Conservation (phyloP, 2,888 invertebrate species). For the Liodrosophila aerea region DNA sequence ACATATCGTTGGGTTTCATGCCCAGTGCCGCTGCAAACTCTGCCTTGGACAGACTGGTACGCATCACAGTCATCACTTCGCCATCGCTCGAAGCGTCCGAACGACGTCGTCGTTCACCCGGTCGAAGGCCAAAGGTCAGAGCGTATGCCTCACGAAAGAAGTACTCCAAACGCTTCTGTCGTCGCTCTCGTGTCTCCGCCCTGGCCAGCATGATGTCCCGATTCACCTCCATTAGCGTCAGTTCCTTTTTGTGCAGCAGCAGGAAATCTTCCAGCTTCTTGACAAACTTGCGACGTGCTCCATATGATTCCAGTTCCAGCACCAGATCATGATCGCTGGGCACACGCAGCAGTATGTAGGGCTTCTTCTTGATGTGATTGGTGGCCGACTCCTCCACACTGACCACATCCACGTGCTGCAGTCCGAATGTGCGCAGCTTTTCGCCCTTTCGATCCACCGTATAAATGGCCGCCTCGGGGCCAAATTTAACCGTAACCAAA, state of each 20-base stretch:
- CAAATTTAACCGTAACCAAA: conserved; percentile 93
- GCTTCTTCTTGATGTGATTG: conserved; percentile 87
- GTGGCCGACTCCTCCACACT: conserved; percentile 96
- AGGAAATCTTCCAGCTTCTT: conserved; percentile 93
- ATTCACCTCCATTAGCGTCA: conserved; percentile 87
- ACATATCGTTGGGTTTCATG: conserved; percentile 96
- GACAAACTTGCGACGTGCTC: conserved; percentile 92
- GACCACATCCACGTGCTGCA: conserved; percentile 89
- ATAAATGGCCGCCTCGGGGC: conserved; percentile 92
- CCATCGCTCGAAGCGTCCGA: conserved; percentile 89
- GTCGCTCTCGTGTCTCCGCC: conserved; percentile 95
- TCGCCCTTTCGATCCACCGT: conserved; percentile 96
- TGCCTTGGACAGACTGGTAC: conserved; percentile 93
- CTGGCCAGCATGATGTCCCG: conserved; percentile 94
- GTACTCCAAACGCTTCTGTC: conserved; percentile 96
- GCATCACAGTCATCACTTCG: conserved; percentile 95
- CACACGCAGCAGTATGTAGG: conserved; percentile 91
- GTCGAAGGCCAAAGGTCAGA: conserved; percentile 92
- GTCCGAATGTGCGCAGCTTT: conserved; percentile 91
- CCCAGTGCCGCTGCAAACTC: conserved; percentile 98
- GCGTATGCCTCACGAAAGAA: conserved; percentile 98
- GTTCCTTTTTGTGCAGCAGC: conserved; percentile 90
- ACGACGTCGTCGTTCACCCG: conserved; percentile 91
- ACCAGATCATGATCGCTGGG: conserved; percentile 96
- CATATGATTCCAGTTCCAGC: conserved; percentile 92